Conservation (phyloP, 2,888 invertebrate species). For the Cheilosia urbana region DNA sequence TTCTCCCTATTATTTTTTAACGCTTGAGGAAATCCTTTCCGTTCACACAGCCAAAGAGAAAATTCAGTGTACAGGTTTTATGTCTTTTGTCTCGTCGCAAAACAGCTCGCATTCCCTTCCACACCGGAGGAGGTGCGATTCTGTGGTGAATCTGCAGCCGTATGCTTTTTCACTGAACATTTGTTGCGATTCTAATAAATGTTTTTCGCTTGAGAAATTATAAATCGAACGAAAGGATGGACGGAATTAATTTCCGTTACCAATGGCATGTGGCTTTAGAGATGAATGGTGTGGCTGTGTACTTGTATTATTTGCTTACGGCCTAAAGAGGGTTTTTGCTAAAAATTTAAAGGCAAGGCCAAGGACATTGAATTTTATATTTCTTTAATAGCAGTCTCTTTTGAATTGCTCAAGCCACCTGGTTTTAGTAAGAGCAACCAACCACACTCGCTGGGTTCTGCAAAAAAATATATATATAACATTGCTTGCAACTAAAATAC, state of each 20-base stretch:
- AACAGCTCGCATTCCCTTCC: not conserved
- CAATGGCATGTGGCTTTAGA: constrained; percentile 14
- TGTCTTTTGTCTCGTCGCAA: not conserved
- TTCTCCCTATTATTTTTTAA: constrained; percentile 34
- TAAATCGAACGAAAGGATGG: constrained; percentile 37
- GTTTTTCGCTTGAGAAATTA: constrained; percentile 52
- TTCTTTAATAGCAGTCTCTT: not conserved
- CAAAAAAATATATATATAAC: not conserved
- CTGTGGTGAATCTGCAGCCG: constrained; percentile 27
- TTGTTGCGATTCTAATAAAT: constrained; percentile 41
- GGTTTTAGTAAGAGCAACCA: not conserved
- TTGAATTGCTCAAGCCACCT: not conserved
- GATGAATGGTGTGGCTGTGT: not conserved
- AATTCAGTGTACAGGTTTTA: not conserved
- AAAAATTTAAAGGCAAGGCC: not conserved
- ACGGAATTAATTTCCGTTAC: constrained; percentile 32
- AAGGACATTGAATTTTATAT: not conserved
- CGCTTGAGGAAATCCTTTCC: constrained; percentile 27
- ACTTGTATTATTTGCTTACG: not conserved
- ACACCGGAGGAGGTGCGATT: constrained; percentile 14
- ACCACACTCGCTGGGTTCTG: not conserved
- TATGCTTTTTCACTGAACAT: constrained; percentile 31
- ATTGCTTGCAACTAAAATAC: constrained; percentile 3
- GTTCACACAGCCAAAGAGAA: not conserved
- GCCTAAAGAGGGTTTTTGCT: not conserved